phyloP scores from a whole-genome alignment of 2,113 vertebrate genomes.

The Chloebia gouldiae region DNA sequence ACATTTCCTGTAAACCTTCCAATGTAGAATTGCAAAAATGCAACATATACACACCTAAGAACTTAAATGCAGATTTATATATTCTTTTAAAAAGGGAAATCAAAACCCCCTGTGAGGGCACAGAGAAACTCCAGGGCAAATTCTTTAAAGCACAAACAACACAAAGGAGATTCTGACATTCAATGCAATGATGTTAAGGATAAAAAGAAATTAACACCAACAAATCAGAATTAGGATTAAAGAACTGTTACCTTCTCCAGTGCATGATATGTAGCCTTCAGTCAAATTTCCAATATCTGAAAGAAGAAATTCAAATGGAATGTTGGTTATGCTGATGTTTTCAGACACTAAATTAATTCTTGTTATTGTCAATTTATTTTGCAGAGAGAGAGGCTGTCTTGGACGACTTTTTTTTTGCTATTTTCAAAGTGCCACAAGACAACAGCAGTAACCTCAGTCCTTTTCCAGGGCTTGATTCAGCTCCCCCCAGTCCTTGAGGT shows the following conservation, averaged over 20 bases:
- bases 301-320: background rate
- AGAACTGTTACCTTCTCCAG: slow-evolving; percentile 2
- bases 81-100: background rate
- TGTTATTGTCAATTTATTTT: background rate
- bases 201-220: background rate
- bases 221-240: background rate
- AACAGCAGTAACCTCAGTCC: background rate
- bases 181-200: background rate
- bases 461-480: background rate
- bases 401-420: background rate
- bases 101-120: background rate
- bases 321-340: background rate
- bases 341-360: background rate
- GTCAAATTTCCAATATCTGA: slow-evolving; percentile 28
- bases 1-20: background rate
- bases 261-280: background rate
- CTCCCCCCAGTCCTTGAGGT: background rate
- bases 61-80: background rate
- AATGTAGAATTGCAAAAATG: background rate
- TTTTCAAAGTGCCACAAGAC: background rate
- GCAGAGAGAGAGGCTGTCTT: background rate
- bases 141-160: background rate
- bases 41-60: background rate
- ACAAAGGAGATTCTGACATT: background rate
- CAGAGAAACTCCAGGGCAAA: background rate